These are phyloP conservation scores for Melieria picta DNA, from an alignment of 2,888 invertebrate species.

Conservation along the genomic window DNA sequence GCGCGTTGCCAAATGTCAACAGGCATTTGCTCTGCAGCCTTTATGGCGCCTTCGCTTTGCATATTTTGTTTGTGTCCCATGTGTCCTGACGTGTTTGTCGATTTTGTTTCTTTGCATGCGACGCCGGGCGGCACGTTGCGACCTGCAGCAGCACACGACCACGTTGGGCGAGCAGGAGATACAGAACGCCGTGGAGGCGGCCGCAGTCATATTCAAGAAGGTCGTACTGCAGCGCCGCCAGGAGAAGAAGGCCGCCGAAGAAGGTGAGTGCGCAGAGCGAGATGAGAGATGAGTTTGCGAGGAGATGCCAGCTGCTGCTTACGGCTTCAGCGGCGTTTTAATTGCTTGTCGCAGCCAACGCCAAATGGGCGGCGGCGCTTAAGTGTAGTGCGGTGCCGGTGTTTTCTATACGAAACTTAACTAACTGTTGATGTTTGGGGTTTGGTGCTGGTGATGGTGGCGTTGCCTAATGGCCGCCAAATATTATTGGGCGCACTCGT, in stretches of 20 bases:
- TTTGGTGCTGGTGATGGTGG: background rate
- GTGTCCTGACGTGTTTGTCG: too few relatives aligned
- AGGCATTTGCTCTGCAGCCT: too few relatives aligned
- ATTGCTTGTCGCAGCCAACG: too few relatives aligned
- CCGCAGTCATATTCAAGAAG: slow-evolving; percentile 65
- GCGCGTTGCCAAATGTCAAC: too few relatives aligned
- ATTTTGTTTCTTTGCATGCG: too few relatives aligned
- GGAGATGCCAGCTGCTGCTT: too few relatives aligned
- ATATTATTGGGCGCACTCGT: too few relatives aligned
- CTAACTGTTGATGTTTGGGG: background rate
- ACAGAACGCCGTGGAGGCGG: slow-evolving; percentile 65
- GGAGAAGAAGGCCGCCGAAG: slow-evolving; percentile 61
- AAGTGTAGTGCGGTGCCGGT: slow-evolving; percentile 9
- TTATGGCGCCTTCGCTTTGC: too few relatives aligned
- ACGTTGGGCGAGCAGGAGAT: slow-evolving; percentile 65
- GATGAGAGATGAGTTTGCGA: too few relatives aligned
- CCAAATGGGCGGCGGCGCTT: too few relatives aligned
- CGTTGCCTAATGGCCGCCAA: background rate
- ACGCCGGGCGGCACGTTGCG: background rate
- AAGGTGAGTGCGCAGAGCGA: slow-evolving; percentile 56
- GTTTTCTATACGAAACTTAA: background rate
- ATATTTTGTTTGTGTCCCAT: too few relatives aligned
- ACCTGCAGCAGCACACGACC: slow-evolving; percentile 56
- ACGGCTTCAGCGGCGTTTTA: too few relatives aligned
- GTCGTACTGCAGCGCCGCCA: slow-evolving; percentile 63